Conservation (phyloP, 2,113 vertebrate species). For the Limnothrissa miodon region DNA sequence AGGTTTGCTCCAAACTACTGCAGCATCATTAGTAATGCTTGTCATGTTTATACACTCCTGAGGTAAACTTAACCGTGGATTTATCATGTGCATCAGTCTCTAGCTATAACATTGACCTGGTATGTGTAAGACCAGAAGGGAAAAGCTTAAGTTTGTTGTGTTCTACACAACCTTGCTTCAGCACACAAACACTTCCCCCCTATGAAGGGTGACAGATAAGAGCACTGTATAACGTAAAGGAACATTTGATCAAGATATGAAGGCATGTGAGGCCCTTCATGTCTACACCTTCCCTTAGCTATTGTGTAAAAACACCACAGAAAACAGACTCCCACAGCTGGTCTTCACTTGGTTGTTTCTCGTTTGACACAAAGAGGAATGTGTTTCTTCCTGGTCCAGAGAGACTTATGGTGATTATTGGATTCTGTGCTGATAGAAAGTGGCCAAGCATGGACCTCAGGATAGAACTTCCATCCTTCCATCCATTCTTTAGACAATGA, state of each 20-base stretch:
- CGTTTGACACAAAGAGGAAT: background rate
- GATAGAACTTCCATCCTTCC: no score
- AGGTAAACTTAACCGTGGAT: background rate
- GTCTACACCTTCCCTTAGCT: no score
- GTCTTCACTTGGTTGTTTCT: background rate
- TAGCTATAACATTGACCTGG: background rate
- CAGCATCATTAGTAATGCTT: background rate
- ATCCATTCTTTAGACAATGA: no score
- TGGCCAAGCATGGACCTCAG: background rate
- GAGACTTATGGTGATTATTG: background rate
- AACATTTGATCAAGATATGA: background rate
- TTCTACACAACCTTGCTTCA: no score
- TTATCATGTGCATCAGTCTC: background rate
- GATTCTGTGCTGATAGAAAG: background rate
- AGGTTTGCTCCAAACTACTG: background rate
- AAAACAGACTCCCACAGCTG: background rate
- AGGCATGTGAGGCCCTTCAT: background rate
- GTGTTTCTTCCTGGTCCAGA: conserved; percentile 8
- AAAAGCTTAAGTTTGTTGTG: no score
- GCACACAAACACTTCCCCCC: background rate
- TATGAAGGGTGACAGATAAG: background rate
- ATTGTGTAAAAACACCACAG: no score
- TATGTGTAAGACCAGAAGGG: background rate
- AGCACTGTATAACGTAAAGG: background rate
- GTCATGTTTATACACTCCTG: background rate